These are phyloP conservation scores for Ranitomeya variabilis DNA, from an alignment of 2,113 vertebrate genomes.

Conservation along the genomic window DNA sequence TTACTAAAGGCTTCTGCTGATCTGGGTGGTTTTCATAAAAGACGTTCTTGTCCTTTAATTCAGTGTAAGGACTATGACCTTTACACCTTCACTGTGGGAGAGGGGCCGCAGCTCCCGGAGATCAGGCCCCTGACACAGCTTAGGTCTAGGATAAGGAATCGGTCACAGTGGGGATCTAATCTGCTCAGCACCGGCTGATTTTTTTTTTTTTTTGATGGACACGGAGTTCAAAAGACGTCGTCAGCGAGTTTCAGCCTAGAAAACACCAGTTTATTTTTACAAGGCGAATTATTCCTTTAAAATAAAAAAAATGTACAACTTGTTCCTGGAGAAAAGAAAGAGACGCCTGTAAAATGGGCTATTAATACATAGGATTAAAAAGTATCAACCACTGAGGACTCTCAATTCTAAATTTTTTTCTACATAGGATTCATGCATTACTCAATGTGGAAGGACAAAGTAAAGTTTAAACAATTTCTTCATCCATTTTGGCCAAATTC, in stretches of 20 bases:
- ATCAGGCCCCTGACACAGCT: conserved; percentile 50
- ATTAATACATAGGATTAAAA: background rate
- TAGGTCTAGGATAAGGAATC: conserved; percentile 55
- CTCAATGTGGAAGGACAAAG: background rate
- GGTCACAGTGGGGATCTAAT: conserved; percentile 57
- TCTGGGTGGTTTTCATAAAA: conserved; percentile 61
- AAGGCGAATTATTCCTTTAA: background rate
- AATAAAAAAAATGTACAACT: background rate
- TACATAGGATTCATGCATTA: background rate
- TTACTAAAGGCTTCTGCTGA: conserved; percentile 50
- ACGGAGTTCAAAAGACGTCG: background rate
- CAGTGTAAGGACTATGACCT: conserved; percentile 62
- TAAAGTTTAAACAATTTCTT: background rate
- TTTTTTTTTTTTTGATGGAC: background rate
- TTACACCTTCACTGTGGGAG: conserved; percentile 60
- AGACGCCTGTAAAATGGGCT: background rate
- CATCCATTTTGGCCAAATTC: background rate
- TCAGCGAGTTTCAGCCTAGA: background rate
- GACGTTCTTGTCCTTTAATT: conserved; percentile 63
- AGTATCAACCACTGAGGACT: too few relatives aligned
- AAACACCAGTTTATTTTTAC: conserved; percentile 14
- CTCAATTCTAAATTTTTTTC: too few relatives aligned
- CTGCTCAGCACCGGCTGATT: conserved; percentile 37
- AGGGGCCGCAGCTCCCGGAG: conserved; percentile 56
- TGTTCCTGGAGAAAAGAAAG: background rate